A percentile compares a stretch with the other conserved stretches of the same genome.
Evolutionary conservation across 2,113 vertebrate species (phyloP).

Genomic region (Neopipo cinnamomea): DNA sequence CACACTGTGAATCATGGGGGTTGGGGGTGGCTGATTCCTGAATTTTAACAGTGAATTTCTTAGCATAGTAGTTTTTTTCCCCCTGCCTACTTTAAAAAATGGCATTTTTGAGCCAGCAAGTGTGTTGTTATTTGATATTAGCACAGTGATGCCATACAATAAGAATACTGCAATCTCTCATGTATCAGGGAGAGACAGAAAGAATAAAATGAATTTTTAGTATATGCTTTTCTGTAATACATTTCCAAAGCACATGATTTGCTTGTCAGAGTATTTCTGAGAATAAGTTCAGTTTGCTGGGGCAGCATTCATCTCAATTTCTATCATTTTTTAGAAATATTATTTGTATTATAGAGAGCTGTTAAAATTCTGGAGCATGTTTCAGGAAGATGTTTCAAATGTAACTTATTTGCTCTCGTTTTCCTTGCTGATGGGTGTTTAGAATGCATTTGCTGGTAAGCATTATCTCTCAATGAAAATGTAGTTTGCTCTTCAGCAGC

Average conservation of each 20-base stretch:
- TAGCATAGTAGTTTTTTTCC: neutral
- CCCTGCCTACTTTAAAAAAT: neutral
- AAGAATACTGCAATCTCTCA: slow-evolving; percentile 29
- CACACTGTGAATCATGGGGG: neutral
- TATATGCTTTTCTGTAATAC: neutral
- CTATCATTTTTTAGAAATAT: neutral
- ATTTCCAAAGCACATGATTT: neutral
- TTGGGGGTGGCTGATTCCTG: neutral
- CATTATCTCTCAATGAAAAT: neutral
- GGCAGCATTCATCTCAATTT: neutral
- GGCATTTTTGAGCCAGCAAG: neutral
- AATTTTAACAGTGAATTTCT: slow-evolving; percentile 1
- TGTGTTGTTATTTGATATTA: slow-evolving; percentile 23
- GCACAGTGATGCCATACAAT: neutral
- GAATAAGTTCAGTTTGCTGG: neutral
- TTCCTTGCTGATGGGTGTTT: neutral
- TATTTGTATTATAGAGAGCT: neutral
- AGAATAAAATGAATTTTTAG: slow-evolving; percentile 16
- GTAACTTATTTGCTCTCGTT: neutral
- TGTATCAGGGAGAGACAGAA: neutral
- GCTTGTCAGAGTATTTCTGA: slow-evolving; percentile 23
- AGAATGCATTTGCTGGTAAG: neutral
- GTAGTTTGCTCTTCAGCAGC: neutral
- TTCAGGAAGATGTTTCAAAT: slow-evolving; percentile 15
- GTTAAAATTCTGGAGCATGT: slow-evolving; percentile 22